Conservation (phyloP, 2,113 vertebrate genomes). For the Galemys pyrenaicus region DNA sequence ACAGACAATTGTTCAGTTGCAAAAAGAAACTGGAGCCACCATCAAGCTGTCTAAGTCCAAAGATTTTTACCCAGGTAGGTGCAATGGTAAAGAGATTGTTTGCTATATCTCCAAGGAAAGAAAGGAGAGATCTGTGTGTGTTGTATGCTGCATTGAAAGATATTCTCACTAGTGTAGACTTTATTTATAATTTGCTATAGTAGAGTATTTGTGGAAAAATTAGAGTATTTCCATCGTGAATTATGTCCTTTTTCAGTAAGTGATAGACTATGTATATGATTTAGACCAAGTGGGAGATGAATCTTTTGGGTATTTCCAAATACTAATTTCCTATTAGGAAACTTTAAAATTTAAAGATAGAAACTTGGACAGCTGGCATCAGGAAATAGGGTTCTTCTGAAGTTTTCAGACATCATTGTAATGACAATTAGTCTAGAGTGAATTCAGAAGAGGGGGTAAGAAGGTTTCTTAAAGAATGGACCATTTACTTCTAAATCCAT, state of each 20-base stretch:
- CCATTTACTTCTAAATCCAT: conserved; percentile 88
- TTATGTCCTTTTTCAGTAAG: conserved; percentile 54
- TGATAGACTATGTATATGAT: conserved; percentile 38
- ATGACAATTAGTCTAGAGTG: conserved; percentile 83
- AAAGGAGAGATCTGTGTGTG: conserved; percentile 60
- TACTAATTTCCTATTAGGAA: conserved; percentile 46
- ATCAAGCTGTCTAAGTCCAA: conserved; percentile 95
- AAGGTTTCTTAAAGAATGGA: conserved; percentile 83
- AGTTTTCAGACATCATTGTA: conserved; percentile 85
- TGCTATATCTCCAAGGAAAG: conserved; percentile 73
- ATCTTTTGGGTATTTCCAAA: conserved; percentile 56
- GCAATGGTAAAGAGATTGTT: conserved; percentile 82
- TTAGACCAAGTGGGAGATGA: conserved; percentile 49
- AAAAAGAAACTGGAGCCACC: conserved; percentile 93
- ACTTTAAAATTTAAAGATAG: conserved; percentile 68
- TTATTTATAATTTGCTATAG: conserved; percentile 48
- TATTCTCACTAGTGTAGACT: conserved; percentile 57
- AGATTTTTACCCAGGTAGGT: conserved; percentile 95
- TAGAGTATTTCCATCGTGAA: conserved; percentile 66
- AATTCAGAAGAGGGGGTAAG: conserved; percentile 78
- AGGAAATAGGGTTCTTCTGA: conserved; percentile 82
- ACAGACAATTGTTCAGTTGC: conserved; percentile 94
- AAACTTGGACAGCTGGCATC: conserved; percentile 78
- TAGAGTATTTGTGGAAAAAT: conserved; percentile 67
- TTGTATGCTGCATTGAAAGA: conserved; percentile 67